Percentiles rank a stretch among this genome's conserved stretches.
phyloP scores from a whole-genome alignment of 1,140 invertebrate species.

The Cheumatopsyche charites region DNA sequence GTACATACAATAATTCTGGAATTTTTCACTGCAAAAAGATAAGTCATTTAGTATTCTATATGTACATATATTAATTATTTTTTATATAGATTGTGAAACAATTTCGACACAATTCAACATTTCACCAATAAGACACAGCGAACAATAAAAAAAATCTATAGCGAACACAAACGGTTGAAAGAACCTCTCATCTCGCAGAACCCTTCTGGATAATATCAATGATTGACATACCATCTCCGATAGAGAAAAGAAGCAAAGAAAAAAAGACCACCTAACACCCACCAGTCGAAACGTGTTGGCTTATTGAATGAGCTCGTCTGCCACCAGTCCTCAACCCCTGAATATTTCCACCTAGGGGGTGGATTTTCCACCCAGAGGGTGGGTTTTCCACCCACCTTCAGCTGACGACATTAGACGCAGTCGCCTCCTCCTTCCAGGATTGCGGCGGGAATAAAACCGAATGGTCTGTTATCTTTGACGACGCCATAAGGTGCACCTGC shows the following conservation, averaged over 20 bases:
- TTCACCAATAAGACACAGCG: no score
- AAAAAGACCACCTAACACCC: background rate
- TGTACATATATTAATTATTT: no score
- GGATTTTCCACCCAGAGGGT: background rate
- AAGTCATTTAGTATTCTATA: no score
- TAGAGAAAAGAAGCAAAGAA: no score
- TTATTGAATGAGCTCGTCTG: conserved; percentile 4
- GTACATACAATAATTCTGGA: no score
- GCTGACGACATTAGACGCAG: conserved; percentile 24
- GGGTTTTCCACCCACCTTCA: background rate
- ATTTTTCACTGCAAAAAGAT: no score
- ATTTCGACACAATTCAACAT: no score
- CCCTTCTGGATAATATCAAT: background rate
- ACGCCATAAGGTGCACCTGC: conserved; percentile 46
- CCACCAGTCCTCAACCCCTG: no score
- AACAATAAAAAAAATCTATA: background rate
- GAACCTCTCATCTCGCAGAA: background rate
- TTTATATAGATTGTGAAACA: no score
- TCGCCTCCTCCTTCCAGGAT: conserved; percentile 10
- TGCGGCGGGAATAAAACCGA: conserved; percentile 42
- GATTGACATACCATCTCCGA: background rate
- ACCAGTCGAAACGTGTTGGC: background rate
- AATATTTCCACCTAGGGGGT: no score
- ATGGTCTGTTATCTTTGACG: conserved; percentile 48
- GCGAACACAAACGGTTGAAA: no score